phyloP scores from a whole-genome alignment of 2,797 vertebrate genomes.

The Argya squamiceps region DNA sequence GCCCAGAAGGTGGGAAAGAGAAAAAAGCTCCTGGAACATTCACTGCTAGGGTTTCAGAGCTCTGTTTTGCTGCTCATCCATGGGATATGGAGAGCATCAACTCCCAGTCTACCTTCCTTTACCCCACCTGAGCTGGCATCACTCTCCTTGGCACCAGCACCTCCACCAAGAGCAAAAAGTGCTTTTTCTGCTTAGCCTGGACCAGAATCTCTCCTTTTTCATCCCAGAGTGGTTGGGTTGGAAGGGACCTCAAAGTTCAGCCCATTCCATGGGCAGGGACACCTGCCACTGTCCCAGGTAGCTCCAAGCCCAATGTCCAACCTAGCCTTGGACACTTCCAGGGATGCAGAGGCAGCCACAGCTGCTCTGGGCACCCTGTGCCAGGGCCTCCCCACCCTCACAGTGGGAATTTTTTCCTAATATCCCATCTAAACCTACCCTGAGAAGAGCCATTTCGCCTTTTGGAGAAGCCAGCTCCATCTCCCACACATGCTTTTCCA shows the following conservation, averaged over 20 bases:
- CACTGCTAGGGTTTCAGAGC: neutral
- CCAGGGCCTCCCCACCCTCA: fast-evolving
- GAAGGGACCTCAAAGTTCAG: fast-evolving
- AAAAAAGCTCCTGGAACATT: neutral
- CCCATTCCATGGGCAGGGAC: neutral
- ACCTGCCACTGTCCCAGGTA: fast-evolving
- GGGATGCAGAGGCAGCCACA: neutral
- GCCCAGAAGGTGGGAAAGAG: neutral
- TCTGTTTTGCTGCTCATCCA: neutral
- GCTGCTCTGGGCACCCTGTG: neutral
- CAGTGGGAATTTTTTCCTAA: neutral
- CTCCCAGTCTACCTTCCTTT: neutral
- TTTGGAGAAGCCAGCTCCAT: neutral
- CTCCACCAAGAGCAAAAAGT: neutral
- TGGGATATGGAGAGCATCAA: fast-evolving
- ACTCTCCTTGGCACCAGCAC: neutral
- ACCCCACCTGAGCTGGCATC: neutral
- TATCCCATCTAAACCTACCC: neutral
- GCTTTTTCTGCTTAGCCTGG: neutral
- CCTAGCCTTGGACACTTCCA: neutral
- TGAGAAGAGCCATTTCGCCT: neutral
- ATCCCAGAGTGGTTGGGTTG: neutral
- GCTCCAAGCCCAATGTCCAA: fast-evolving
- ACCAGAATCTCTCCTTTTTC: neutral
- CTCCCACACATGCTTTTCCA: neutral